Evolutionary conservation across 2,888 invertebrate species (phyloP).

Genomic region (Junonia oenone): DNA sequence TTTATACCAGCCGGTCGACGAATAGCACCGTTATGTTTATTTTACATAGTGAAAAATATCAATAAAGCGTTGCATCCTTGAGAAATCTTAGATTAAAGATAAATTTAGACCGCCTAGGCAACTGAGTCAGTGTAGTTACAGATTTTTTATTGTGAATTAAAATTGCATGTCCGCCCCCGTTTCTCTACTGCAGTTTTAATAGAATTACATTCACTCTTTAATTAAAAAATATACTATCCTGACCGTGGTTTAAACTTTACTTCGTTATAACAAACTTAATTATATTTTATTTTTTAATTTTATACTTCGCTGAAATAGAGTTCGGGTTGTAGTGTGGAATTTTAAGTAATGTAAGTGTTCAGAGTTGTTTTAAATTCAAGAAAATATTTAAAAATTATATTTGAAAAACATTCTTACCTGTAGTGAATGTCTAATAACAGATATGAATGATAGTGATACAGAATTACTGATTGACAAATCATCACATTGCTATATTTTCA

Average conservation of each 20-base stretch:
- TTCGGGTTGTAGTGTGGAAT: background rate
- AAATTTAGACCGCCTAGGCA: constrained; percentile 4
- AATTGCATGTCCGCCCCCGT: background rate
- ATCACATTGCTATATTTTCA: no score
- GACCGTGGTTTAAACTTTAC: background rate
- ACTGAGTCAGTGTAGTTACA: background rate
- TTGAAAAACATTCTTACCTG: no score
- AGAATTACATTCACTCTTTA: background rate
- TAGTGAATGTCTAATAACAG: no score
- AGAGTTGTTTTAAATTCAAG: no score
- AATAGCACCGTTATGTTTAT: background rate
- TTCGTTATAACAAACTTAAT: background rate
- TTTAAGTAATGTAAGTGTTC: no score
- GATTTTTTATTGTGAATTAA: constrained; percentile 8
- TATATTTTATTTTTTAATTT: background rate
- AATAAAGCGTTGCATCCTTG: background rate
- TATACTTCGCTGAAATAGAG: background rate
- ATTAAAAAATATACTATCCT: background rate
- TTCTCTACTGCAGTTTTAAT: background rate
- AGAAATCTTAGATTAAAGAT: background rate
- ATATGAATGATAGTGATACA: no score
- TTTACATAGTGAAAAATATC: background rate
- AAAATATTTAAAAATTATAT: no score
- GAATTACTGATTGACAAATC: no score
- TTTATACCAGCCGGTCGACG: background rate